Base-by-base conservation (phyloP, 2,797 vertebrate species). In the Crossoptilon crossoptilon region DNA sequence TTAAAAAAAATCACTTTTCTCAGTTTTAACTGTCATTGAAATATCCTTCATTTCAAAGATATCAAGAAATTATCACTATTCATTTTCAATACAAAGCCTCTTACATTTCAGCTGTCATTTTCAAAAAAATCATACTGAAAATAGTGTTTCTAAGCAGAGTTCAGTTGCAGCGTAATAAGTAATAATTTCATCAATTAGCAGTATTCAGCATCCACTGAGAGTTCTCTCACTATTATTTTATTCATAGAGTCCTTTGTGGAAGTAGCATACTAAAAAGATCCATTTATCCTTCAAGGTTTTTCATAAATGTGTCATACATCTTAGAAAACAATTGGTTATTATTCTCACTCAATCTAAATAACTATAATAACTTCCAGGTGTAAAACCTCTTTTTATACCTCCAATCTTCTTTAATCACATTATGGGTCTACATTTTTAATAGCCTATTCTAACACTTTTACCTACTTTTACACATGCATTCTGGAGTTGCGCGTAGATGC, bases 101-200 rank as follows among this genome's bases (percentile, higher is more conserved):
- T 94, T 93, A 92, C 23, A 95, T 67, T 95, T 97, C 70, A 95
- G 88, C 92, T 97, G 94, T 95, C 96, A 96, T 92, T 92, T 95
- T 93, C 73, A 67, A 95, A 91, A 94, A 94, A 94, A 88, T 95
- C 89, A 95, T 81, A 93, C 49, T 87, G 94, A 96, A 97, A 97
- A 96, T 86, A 96, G 74, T 90, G 69, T 94, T 97, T 94, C 94
- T 92, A 95, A 96, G 90, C 84, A 96, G 87, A 96, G 85, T 94
- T 96, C 91, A 92, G 79, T 91, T 93, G 91, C 87, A 94, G 41
- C 48, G 85, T 91, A 97, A 95, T 95, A 96, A 95, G 90, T 91
- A 95, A 95, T 96, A 96, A 96, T 97, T 95, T 96, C 90, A 96
- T 97, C 83, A 94, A 96, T 97, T 96, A 97, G 93, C 90, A 96